These are phyloP conservation scores for Dendrolimus pini DNA, from an alignment of 2,888 invertebrate genomes.

Conservation along the genomic window DNA sequence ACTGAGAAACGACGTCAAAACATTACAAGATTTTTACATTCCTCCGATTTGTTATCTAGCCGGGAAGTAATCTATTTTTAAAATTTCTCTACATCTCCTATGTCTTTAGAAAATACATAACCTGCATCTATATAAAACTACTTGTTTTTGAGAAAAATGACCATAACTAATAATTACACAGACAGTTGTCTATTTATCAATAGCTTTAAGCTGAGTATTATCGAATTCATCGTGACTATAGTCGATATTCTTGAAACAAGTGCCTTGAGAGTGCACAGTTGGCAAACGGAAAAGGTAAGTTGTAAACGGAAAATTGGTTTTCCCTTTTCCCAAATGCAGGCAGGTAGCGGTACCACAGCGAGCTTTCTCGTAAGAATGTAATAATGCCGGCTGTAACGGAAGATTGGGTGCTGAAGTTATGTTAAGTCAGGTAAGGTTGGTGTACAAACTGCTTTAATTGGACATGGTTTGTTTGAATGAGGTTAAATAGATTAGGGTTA, in stretches of 20 bases:
- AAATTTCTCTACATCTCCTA: too few relatives aligned
- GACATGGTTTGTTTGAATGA: neutral
- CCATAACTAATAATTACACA: too few relatives aligned
- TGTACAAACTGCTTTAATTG: too few relatives aligned
- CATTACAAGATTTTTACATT: too few relatives aligned
- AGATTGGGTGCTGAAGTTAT: neutral
- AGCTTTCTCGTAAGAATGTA: neutral
- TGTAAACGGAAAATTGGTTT: slow-evolving; percentile 11
- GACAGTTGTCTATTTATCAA: too few relatives aligned
- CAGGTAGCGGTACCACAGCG: neutral
- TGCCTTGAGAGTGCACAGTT: slow-evolving; percentile 8
- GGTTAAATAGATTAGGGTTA: neutral
- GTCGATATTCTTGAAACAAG: slow-evolving; percentile 1
- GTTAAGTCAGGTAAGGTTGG: neutral
- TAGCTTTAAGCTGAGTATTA: too few relatives aligned
- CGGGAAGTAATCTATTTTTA: too few relatives aligned
- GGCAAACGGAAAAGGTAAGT: slow-evolving; percentile 8
- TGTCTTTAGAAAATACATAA: too few relatives aligned
- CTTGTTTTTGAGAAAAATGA: too few relatives aligned
- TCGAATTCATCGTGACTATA: neutral
- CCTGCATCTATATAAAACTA: too few relatives aligned
- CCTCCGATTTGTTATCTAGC: too few relatives aligned
- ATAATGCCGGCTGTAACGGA: slow-evolving; percentile 8
- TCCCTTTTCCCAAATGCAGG: slow-evolving; percentile 2
- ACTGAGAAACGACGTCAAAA: too few relatives aligned